phyloP scores from a whole-genome alignment of 1,140 invertebrate genomes.

The Halyomorpha halys region DNA sequence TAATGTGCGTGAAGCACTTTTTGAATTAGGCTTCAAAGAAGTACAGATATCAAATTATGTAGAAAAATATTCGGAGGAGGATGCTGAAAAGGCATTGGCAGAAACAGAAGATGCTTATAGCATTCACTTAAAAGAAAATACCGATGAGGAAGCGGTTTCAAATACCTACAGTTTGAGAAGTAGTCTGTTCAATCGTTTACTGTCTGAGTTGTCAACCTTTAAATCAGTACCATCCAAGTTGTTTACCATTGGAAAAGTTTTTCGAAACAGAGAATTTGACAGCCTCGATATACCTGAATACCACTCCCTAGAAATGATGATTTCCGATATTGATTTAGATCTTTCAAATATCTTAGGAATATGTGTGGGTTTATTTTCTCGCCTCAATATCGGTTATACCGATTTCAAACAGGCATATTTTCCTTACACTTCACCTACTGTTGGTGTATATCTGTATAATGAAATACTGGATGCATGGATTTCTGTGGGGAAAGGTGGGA shows the following conservation, averaged over 20 bases:
- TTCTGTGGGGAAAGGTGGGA: neutral
- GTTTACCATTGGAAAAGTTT: neutral
- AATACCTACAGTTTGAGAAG: neutral
- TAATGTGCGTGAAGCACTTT: neutral
- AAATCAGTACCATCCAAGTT: neutral
- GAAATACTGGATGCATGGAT: neutral
- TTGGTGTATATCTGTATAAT: neutral
- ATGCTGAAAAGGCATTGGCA: too few relatives aligned
- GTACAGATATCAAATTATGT: too few relatives aligned
- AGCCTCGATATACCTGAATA: neutral
- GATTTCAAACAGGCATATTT: neutral
- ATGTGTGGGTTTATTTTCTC: neutral
- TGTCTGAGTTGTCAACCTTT: neutral
- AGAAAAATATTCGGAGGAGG: too few relatives aligned
- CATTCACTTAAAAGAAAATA: too few relatives aligned
- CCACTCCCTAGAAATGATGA: neutral
- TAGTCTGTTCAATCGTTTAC: neutral
- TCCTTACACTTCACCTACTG: neutral
- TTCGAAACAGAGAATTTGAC: neutral
- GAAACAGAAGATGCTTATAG: too few relatives aligned
- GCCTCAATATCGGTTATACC: neutral
- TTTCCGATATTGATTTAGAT: neutral
- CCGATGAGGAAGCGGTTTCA: too few relatives aligned
- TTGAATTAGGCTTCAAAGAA: neutral
- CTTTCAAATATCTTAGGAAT: slow-evolving; percentile 1